A percentile compares a stretch with the other conserved stretches of the same genome.
phyloP scores from a whole-genome alignment of 2,888 invertebrate species.

The Cheiracanthium punctorium region DNA sequence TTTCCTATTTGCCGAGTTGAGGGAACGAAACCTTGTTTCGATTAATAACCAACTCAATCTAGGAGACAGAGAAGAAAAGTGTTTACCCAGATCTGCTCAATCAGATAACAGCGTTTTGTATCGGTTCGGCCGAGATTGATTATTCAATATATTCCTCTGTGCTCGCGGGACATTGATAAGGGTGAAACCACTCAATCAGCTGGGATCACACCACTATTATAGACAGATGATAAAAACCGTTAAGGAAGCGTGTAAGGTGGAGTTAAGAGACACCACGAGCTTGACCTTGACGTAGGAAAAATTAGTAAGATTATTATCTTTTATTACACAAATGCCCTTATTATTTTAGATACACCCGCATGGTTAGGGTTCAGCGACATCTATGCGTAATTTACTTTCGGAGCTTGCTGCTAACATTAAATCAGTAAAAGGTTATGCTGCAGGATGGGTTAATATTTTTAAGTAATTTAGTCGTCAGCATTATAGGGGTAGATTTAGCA shows the following conservation, averaged over 20 bases:
- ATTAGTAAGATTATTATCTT: not conserved
- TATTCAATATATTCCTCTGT: conserved; percentile 26
- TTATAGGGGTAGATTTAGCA: no score
- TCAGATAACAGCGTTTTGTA: conserved; percentile 41
- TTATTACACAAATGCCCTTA: conserved; percentile 9
- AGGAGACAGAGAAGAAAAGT: not conserved
- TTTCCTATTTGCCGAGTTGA: not conserved
- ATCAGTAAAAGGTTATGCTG: not conserved
- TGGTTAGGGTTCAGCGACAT: conserved; percentile 44
- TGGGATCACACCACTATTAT: conserved; percentile 53
- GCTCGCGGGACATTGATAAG: conserved; percentile 11
- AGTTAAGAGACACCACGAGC: not conserved
- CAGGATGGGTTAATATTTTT: no score
- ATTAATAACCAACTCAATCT: not conserved
- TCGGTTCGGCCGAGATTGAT: conserved; percentile 3
- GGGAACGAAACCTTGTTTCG: not conserved
- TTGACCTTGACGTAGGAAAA: conserved; percentile 27
- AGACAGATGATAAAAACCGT: conserved; percentile 31
- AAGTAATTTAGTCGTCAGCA: no score
- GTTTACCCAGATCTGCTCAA: conserved; percentile 39
- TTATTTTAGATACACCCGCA: conserved; percentile 29
- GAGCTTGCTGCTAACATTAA: no score
- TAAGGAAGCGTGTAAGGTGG: conserved; percentile 2
- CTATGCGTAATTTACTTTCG: no score
- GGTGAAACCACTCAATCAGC: conserved; percentile 42